Percentiles rank a stretch among this genome's conserved stretches.
These are phyloP conservation scores for Chascanopsetta lugubris DNA, from an alignment of 2,113 vertebrate genomes.

Conservation along the genomic window DNA sequence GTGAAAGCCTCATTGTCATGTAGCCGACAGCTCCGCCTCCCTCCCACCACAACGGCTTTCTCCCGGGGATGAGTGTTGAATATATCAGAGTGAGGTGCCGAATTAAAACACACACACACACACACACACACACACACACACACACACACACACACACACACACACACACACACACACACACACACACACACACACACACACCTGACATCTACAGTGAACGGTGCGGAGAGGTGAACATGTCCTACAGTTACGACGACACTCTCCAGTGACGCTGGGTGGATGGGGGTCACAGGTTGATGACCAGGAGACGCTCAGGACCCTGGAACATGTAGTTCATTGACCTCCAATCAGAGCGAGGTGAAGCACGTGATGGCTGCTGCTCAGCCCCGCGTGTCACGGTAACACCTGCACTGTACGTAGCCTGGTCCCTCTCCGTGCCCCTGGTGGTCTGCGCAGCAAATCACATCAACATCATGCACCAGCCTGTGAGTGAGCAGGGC, in stretches of 20 bases:
- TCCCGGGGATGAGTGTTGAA: not conserved
- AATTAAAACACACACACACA: too few species aligned
- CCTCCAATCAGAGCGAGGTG: slow-evolving; percentile 16
- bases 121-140: too few species aligned
- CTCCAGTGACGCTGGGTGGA: not conserved
- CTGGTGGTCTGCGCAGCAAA: slow-evolving; percentile 48
- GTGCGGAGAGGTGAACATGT: not conserved
- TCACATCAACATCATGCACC: slow-evolving; percentile 53
- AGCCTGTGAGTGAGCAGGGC: slow-evolving; percentile 11
- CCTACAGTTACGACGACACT: not conserved
- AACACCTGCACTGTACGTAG: slow-evolving; percentile 29
- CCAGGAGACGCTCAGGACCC: slow-evolving; percentile 2
- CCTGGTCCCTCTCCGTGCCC: slow-evolving; percentile 49
- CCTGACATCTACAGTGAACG: not conserved
- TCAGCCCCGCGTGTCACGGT: slow-evolving; percentile 9
- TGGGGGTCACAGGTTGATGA: not conserved
- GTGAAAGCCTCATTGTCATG: slow-evolving; percentile 1
- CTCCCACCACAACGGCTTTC: slow-evolving; percentile 4
- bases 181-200: too few species aligned
- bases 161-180: too few species aligned
- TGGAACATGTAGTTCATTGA: slow-evolving; percentile 30
- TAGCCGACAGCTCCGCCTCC: slow-evolving; percentile 2
- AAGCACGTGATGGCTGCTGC: slow-evolving; percentile 11
- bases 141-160: too few species aligned
- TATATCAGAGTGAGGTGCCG: not conserved